A percentile compares a stretch with the other conserved stretches of the same genome.
These are phyloP conservation scores for Ethmia dodecea DNA, from an alignment of 2,888 invertebrate genomes.

Conservation along the genomic window DNA sequence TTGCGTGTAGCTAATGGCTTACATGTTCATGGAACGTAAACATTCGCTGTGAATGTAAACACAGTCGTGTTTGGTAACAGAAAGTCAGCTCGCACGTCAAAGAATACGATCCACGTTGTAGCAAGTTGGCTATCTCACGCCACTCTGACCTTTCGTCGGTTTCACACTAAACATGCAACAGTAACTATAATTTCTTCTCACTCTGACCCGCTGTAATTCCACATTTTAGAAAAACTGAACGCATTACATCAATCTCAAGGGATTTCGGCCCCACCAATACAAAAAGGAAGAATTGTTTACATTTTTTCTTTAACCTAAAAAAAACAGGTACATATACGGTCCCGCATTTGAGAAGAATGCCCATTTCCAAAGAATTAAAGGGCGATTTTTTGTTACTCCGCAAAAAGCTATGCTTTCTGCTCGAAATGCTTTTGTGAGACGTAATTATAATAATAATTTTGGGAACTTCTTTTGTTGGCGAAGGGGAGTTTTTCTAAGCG, in stretches of 20 bases:
- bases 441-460: conserved; percentile 73
- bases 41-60: conserved; percentile 12
- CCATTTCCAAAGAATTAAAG: conserved; percentile 50
- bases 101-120: too few species aligned
- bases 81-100: conserved; percentile 2
- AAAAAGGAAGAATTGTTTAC: conserved; percentile 58
- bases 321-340: conserved; percentile 42
- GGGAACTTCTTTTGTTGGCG: conserved; percentile 65
- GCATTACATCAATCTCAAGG: conserved; percentile 25
- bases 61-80: conserved; percentile 13
- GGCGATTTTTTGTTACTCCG: conserved; percentile 50
- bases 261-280: conserved; percentile 26
- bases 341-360: conserved; percentile 45
- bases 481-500: conserved; percentile 64
- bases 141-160: conserved; percentile 23
- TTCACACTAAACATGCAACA: neutral
- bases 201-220: conserved; percentile 21
- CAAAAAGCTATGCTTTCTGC: conserved; percentile 54
- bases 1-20: conserved; percentile 13
- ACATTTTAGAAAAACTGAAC: conserved; percentile 22
- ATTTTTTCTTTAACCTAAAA: conserved; percentile 45
- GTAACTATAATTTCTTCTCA: neutral
- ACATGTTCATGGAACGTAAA: conserved; percentile 15
- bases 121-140: too few species aligned
- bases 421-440: conserved; percentile 59